These are phyloP conservation scores for Crematogaster levior DNA, from an alignment of 2,888 invertebrate genomes.

Conservation along the genomic window DNA sequence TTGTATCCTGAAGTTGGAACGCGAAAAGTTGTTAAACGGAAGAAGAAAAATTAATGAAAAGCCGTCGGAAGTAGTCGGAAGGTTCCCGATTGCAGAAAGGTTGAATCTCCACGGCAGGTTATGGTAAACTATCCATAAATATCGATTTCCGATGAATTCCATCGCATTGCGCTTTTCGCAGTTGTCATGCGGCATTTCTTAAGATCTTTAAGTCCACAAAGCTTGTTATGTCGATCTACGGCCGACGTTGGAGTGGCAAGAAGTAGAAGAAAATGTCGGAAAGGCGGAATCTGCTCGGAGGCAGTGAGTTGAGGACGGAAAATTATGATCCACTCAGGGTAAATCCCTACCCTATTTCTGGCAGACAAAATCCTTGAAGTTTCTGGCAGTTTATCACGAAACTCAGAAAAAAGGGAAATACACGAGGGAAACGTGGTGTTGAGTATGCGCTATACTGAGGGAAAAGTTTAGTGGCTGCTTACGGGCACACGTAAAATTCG, in stretches of 20 bases:
- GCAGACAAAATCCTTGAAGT: constrained; percentile 56
- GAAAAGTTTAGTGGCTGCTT: constrained; percentile 47
- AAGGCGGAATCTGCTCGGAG: constrained; percentile 26
- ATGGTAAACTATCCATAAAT: background rate
- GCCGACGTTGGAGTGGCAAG: constrained; percentile 50
- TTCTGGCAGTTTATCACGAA: constrained; percentile 64
- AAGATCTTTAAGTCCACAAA: constrained; percentile 56
- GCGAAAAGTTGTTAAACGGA: constrained; percentile 1
- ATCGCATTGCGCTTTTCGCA: constrained; percentile 28
- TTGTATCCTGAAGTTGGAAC: background rate
- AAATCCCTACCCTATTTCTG: constrained; percentile 62
- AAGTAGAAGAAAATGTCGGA: constrained; percentile 56
- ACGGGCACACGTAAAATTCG: constrained; percentile 33
- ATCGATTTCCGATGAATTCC: constrained; percentile 48
- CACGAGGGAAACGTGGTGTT: constrained; percentile 17
- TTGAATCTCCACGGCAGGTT: background rate
- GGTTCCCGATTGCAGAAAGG: constrained; percentile 5
- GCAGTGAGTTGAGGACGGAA: constrained; percentile 53
- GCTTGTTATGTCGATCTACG: constrained; percentile 62
- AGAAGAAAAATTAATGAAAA: background rate
- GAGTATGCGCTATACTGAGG: background rate
- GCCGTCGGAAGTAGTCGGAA: constrained; percentile 3
- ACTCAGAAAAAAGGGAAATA: constrained; percentile 42
- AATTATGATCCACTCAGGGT: constrained; percentile 69
- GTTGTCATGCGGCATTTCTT: constrained; percentile 41